Percentiles rank a stretch among this genome's conserved stretches.
phyloP scores from a whole-genome alignment of 1,140 invertebrate genomes.

The Tenebrio molitor region DNA sequence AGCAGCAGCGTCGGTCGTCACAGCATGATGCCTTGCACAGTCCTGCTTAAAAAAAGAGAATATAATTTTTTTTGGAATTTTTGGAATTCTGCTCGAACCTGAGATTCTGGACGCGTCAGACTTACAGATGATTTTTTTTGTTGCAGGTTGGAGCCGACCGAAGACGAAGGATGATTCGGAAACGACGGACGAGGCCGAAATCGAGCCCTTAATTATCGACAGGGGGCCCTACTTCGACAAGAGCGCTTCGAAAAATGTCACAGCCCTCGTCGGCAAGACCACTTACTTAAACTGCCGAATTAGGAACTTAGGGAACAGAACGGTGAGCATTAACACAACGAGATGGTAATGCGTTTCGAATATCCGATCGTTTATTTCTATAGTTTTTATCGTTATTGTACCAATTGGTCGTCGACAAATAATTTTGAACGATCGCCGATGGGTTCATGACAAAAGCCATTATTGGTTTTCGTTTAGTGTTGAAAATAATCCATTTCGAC shows the following conservation, averaged over 20 bases:
- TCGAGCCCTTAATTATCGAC: constrained; percentile 63
- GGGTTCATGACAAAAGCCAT: neutral
- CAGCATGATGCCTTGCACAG: no score
- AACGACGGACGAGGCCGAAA: constrained; percentile 55
- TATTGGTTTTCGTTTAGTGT: constrained; percentile 14
- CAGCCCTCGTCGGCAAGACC: constrained; percentile 83
- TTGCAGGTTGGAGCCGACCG: constrained; percentile 60
- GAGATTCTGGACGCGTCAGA: no score
- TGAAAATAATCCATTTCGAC: constrained; percentile 4
- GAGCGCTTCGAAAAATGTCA: constrained; percentile 82
- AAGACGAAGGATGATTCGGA: constrained; percentile 56
- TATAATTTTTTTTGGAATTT: no score
- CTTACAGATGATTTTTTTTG: no score
- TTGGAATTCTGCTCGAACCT: no score
- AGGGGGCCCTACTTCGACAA: constrained; percentile 80
- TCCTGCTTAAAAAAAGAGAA: no score
- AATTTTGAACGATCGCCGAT: neutral
- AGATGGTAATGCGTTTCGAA: constrained; percentile 8
- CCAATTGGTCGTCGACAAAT: neutral
- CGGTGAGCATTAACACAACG: constrained; percentile 71
- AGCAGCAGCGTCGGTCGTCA: no score
- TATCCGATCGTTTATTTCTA: neutral
- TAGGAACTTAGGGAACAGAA: constrained; percentile 82
- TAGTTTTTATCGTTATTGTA: constrained; percentile 7
- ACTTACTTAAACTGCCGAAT: constrained; percentile 83